Evolutionary conservation across 2,113 vertebrate genomes (phyloP).

Genomic region (Lucifuga dentata): DNA sequence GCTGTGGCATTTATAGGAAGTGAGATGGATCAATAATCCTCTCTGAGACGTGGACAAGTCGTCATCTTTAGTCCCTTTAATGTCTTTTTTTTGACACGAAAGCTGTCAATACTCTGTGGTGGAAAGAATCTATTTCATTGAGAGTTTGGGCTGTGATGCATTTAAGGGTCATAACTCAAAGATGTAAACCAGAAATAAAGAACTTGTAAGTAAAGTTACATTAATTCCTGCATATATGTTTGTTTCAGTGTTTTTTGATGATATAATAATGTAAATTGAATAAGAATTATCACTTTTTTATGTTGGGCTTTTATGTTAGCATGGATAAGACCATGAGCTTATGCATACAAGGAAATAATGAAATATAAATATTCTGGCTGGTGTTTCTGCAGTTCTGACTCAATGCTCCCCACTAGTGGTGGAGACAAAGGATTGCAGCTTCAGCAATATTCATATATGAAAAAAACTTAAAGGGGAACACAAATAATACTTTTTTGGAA

Average conservation of each 20-base stretch:
- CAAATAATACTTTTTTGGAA: too few species aligned
- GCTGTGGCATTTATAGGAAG: slow-evolving; percentile 42
- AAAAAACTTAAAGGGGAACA: too few species aligned
- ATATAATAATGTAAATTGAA: too few species aligned
- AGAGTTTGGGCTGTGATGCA: neutral
- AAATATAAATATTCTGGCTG: slow-evolving; percentile 38
- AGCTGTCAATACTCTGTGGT: slow-evolving; percentile 34
- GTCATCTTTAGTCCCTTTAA: slow-evolving; percentile 16
- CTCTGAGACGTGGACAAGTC: slow-evolving; percentile 17
- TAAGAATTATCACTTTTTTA: too few species aligned
- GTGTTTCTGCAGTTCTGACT: neutral
- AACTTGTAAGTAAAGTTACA: neutral
- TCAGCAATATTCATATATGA: neutral
- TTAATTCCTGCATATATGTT: neutral
- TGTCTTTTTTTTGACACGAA: slow-evolving; percentile 12
- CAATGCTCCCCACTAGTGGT: slow-evolving; percentile 51
- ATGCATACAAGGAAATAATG: slow-evolving; percentile 39
- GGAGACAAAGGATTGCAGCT: neutral
- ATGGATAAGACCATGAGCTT: slow-evolving; percentile 40
- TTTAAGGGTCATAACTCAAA: slow-evolving; percentile 1
- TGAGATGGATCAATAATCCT: slow-evolving; percentile 28
- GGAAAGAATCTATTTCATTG: slow-evolving; percentile 18
- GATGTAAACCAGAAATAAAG: neutral
- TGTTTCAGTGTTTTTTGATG: too few species aligned
- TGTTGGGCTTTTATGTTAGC: slow-evolving; percentile 39